Conservation (phyloP, 2,888 invertebrate genomes). For the Callyntrura sp. region DNA sequence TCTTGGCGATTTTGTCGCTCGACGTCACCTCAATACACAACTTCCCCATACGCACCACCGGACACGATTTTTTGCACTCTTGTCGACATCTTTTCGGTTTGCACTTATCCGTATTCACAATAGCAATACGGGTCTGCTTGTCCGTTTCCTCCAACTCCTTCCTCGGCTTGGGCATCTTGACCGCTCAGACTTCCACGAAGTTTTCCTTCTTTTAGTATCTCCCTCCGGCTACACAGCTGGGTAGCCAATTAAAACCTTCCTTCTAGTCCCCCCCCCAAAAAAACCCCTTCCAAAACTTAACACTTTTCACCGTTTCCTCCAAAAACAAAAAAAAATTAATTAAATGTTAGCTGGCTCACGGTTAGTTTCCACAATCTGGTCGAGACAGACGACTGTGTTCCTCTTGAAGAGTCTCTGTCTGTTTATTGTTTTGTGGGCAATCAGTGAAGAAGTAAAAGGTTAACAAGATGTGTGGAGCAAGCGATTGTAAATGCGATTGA, state of each 20-base stretch:
- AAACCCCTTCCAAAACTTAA: too few relatives aligned
- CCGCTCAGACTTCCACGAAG: neutral
- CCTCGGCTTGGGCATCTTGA: slow-evolving; percentile 87
- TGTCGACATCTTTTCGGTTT: slow-evolving; percentile 99
- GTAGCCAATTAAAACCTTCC: neutral
- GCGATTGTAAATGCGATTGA: too few relatives aligned
- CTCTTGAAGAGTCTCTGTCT: too few relatives aligned
- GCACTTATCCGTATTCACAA: slow-evolving; percentile 98
- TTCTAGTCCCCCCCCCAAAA: too few relatives aligned
- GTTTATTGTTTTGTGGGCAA: too few relatives aligned
- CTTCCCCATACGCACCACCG: slow-evolving; percentile 99
- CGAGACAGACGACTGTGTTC: too few relatives aligned
- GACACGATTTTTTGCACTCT: slow-evolving; percentile 99
- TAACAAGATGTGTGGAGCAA: too few relatives aligned
- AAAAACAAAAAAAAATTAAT: too few relatives aligned
- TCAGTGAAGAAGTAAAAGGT: too few relatives aligned
- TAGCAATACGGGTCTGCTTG: slow-evolving; percentile 98
- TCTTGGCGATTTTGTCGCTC: slow-evolving; percentile 97
- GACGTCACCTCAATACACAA: slow-evolving; percentile 99
- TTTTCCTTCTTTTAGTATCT: neutral
- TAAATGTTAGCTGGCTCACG: too few relatives aligned
- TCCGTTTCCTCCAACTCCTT: slow-evolving; percentile 92
- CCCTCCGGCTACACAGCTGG: neutral
- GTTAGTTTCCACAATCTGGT: too few relatives aligned
- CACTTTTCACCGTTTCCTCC: too few relatives aligned